Percentiles rank a stretch among this genome's conserved stretches.
Conservation (phyloP, 2,888 invertebrate species). For the Punctoribates punctum region DNA sequence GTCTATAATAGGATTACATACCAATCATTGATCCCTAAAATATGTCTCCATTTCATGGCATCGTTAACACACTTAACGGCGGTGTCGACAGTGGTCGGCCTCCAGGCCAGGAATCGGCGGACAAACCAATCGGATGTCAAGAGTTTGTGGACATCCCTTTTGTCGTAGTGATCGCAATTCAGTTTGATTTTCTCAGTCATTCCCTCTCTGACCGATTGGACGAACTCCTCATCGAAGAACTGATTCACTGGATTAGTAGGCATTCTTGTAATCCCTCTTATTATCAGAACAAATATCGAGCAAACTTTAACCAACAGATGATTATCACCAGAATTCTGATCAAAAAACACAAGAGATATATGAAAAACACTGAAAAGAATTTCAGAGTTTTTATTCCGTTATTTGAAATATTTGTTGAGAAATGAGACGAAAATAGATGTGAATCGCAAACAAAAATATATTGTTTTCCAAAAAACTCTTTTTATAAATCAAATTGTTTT, state of each 20-base stretch:
- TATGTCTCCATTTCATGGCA: slow-evolving; percentile 38
- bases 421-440: too few species aligned
- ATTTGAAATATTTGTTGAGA: too few species aligned
- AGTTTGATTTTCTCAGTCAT: not conserved
- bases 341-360: too few species aligned
- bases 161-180: slow-evolving; percentile 18
- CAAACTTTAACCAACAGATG: too few species aligned
- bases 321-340: too few species aligned
- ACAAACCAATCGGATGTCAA: slow-evolving; percentile 39
- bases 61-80: slow-evolving; percentile 33
- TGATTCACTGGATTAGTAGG: not conserved
- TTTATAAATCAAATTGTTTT: not conserved
- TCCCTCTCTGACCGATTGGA: slow-evolving; percentile 21
- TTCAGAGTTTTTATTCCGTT: too few species aligned
- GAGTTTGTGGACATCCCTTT: slow-evolving; percentile 26
- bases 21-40: slow-evolving; percentile 33
- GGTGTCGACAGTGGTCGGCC: slow-evolving; percentile 32
- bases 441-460: too few species aligned
- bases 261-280: not conserved
- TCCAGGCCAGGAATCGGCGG: slow-evolving; percentile 40
- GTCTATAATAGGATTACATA: too few species aligned
- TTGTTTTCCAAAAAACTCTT: too few species aligned
- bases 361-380: too few species aligned
- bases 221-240: slow-evolving; percentile 31
- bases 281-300: too few species aligned